Evolutionary conservation across 2,888 invertebrate species (phyloP).

Genomic region (Thelaira solivaga): DNA sequence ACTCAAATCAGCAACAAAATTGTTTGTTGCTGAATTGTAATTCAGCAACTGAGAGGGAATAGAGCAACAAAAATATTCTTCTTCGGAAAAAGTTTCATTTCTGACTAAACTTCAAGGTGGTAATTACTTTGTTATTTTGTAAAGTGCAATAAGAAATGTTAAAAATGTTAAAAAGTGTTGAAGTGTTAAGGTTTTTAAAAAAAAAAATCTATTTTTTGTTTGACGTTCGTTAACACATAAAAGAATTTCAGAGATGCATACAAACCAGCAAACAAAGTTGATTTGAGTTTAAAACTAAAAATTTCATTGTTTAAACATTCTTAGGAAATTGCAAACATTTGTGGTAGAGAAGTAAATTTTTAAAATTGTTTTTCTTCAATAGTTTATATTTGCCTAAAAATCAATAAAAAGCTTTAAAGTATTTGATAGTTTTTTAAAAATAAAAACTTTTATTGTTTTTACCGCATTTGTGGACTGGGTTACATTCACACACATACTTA

Average conservation of each 20-base stretch:
- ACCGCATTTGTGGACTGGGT: no score
- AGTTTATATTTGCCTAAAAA: no score
- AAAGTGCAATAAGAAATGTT: conserved; percentile 45
- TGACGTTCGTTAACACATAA: conserved; percentile 36
- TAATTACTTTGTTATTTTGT: conserved; percentile 58
- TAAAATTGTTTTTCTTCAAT: no score
- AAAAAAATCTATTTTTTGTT: conserved; percentile 59
- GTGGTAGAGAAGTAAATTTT: no score
- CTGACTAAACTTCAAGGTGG: conserved; percentile 42
- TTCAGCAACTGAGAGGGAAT: neutral
- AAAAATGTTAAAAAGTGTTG: conserved; percentile 60
- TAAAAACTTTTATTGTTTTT: no score
- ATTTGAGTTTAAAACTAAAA: neutral
- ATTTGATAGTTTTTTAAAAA: no score
- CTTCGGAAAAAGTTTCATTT: conserved; percentile 35
- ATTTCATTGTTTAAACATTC: no score
- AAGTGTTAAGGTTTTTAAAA: conserved; percentile 64
- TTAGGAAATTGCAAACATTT: no score
- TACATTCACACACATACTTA: neutral
- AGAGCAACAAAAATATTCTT: neutral
- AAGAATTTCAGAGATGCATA: neutral
- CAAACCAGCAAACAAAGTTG: neutral
- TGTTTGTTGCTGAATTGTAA: neutral
- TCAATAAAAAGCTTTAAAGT: no score
- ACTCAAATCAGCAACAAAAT: neutral